Base-by-base conservation (phyloP, 53 echinoderm and acorn worm species). In the Paracentrotus lividus region DNA sequence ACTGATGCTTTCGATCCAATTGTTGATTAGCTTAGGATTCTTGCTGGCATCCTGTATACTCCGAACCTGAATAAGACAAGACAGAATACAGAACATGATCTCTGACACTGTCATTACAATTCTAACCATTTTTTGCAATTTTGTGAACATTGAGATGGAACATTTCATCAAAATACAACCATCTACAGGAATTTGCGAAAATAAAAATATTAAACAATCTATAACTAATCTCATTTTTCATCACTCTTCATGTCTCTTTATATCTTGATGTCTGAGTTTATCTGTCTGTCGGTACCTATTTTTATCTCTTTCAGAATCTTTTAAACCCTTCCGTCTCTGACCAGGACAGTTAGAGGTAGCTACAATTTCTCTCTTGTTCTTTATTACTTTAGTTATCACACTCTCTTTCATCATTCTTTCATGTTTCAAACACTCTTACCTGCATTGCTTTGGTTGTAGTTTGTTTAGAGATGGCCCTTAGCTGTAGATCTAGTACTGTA, bases 21-120 rank as follows among this genome's bases (percentile, higher is more conserved):
- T 96, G 65, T 94, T 90, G 45, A 99, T 93, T 75, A 96, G 93
- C 56, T 99, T 99, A 23, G 96, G 96, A 64, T 99, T 96, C 94
- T 99, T 99, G 93, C 97, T 97, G 47, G 99, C 99, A 43, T 99
- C 94, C 32, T 97, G 96, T 49, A 99, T 99, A 64, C 99, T 99
- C 14, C 96, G 94, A 0, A 99, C 97, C 91, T 95, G 68, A 5
- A 77, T 32, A 1, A 23, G 47, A 87, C 66, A 88, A 0, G 13
- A 38, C 61, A 57, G 14, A 6, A 33, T 1, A 29, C n/a, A 84
- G n/a, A 84, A 85, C 18, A 47, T 65, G 0, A 66, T 24, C 32
- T 49, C 20, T 20, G n/a, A n/a, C n/a, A 42, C 7, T 60, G 21
- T 61, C 23, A 0, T 16, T 12, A 88, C 32, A 55, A 16, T 52